A percentile compares a stretch with the other conserved stretches of the same genome.
phyloP scores from a whole-genome alignment of 2,888 invertebrate species.

The Coenonympha glycerion region DNA sequence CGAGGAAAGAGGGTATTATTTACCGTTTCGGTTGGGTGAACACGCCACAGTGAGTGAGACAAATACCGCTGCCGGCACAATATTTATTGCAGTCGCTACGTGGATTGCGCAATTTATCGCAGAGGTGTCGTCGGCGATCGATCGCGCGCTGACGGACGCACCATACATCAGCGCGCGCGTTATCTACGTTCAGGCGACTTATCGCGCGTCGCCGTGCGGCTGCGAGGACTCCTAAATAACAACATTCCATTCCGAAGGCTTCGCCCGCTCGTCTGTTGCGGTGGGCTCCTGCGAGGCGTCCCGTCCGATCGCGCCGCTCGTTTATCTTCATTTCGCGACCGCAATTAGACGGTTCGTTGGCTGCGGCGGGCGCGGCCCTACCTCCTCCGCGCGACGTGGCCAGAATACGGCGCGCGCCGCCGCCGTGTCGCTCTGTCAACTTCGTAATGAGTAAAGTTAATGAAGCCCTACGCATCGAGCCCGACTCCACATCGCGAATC shows the following conservation, averaged over 20 bases:
- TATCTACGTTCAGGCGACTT: constrained; percentile 72
- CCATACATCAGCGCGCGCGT: constrained; percentile 69
- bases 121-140: constrained; percentile 73
- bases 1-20: constrained; percentile 76
- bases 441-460: constrained; percentile 76
- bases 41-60: constrained; percentile 74
- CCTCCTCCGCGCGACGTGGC: constrained; percentile 59
- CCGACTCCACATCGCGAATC: constrained; percentile 61
- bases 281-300: constrained; percentile 50
- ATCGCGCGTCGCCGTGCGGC: constrained; percentile 47
- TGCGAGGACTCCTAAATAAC: constrained; percentile 45
- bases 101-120: constrained; percentile 75
- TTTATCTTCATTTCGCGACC: constrained; percentile 82
- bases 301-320: constrained; percentile 79
- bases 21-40: constrained; percentile 74
- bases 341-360: constrained; percentile 83
- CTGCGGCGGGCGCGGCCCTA: constrained; percentile 59
- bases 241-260: constrained; percentile 44
- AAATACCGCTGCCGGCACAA: constrained; percentile 67
- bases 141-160: constrained; percentile 66
- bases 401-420: constrained; percentile 58
- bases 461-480: constrained; percentile 65
- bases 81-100: constrained; percentile 73
- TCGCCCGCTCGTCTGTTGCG: constrained; percentile 57
- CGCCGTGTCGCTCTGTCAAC: constrained; percentile 63